Evolutionary conservation across 1,140 invertebrate genomes (phyloP).

Genomic region (Heliothis virescens): DNA sequence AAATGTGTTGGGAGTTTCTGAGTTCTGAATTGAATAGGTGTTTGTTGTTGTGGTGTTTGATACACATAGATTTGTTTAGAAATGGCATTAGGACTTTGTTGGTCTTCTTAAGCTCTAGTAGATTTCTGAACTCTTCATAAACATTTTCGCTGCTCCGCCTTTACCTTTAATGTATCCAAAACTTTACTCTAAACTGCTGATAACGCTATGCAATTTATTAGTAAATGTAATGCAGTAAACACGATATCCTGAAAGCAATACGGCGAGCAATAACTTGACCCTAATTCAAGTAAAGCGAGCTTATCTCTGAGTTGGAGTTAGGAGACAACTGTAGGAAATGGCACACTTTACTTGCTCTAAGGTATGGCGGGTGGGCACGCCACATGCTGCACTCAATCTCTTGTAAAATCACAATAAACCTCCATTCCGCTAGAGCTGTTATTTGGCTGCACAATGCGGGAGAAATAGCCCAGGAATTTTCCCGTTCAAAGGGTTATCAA

Average conservation of each 20-base stretch:
- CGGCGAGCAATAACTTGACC: constrained; percentile 6
- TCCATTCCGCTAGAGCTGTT: too few relatives aligned
- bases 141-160: too few relatives aligned
- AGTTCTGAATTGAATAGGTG: not conserved
- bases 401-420: too few relatives aligned
- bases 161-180: not conserved
- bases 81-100: too few relatives aligned
- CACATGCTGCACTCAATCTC: constrained; percentile 14
- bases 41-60: too few relatives aligned
- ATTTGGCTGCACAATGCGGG: too few relatives aligned
- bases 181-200: not conserved
- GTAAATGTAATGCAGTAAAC: not conserved
- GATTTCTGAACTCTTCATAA: too few relatives aligned
- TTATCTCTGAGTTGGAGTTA: constrained; percentile 24
- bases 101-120: too few relatives aligned
- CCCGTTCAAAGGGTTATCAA: too few relatives aligned
- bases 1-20: not conserved
- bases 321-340: constrained; percentile 35
- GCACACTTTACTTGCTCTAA: constrained; percentile 30
- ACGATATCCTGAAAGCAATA: not conserved
- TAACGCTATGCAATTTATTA: not conserved
- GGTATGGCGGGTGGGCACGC: constrained; percentile 7
- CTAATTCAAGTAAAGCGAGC: not conserved
- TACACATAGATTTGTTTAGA: too few relatives aligned
- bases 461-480: too few relatives aligned